Conservation (phyloP, 2,888 invertebrate genomes). For the Papilio protenor region DNA sequence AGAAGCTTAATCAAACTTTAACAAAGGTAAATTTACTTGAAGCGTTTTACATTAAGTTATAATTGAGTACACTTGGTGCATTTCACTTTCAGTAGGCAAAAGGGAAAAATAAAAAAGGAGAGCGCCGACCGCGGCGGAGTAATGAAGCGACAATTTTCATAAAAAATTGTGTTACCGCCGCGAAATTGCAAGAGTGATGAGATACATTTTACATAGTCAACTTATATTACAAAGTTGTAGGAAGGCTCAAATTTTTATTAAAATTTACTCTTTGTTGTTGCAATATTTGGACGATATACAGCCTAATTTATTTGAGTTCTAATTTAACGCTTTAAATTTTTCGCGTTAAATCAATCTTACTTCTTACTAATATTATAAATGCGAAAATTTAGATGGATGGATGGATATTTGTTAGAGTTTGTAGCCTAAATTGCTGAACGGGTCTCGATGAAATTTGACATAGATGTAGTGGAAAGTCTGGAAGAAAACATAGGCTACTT, state of each 20-base stretch:
- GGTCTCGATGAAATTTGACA: too few relatives aligned
- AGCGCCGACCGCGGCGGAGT: conserved; percentile 47
- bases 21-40: background rate
- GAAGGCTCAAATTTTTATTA: conserved; percentile 33
- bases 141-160: conserved; percentile 51
- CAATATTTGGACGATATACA: too few relatives aligned
- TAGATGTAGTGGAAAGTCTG: too few relatives aligned
- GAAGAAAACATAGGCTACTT: too few relatives aligned
- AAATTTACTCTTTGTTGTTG: conserved; percentile 36
- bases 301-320: too few relatives aligned
- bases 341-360: too few relatives aligned
- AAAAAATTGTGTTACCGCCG: conserved; percentile 46
- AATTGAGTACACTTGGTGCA: conserved; percentile 26
- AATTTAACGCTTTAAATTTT: too few relatives aligned
- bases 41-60: conserved; percentile 5
- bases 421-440: too few relatives aligned
- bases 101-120: conserved; percentile 51
- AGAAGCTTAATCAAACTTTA: conserved; percentile 9
- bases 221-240: conserved; percentile 27
- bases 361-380: too few relatives aligned
- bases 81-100: conserved; percentile 30
- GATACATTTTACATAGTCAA: conserved; percentile 41
- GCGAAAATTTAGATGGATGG: too few relatives aligned
- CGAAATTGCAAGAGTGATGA: conserved; percentile 49
- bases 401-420: too few relatives aligned